phyloP scores from a whole-genome alignment of 2,888 invertebrate species.

The Acanthoscelides obtectus region DNA sequence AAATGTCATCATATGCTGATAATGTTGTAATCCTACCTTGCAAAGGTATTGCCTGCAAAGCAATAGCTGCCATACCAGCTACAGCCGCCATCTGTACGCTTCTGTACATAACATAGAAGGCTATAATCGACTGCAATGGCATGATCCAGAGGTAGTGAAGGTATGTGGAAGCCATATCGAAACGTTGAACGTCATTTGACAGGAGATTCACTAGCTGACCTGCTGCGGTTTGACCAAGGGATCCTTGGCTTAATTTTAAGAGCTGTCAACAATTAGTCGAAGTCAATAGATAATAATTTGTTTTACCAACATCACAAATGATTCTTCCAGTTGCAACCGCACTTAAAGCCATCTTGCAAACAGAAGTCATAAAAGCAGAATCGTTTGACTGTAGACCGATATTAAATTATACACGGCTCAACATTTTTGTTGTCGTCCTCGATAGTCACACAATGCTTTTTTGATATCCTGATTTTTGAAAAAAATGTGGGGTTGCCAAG shows the following conservation, averaged over 20 bases:
- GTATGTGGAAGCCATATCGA: conserved; percentile 66
- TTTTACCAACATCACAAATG: too few relatives aligned
- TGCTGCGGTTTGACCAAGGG: conserved; percentile 75
- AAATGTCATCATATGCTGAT: too few relatives aligned
- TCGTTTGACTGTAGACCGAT: too few relatives aligned
- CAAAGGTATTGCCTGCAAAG: conserved; percentile 50
- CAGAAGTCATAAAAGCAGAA: too few relatives aligned
- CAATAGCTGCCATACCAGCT: conserved; percentile 58
- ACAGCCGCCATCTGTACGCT: conserved; percentile 54
- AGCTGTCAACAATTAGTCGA: conserved; percentile 44
- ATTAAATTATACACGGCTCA: too few relatives aligned
- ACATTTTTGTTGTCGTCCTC: too few relatives aligned
- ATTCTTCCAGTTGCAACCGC: too few relatives aligned
- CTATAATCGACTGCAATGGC: conserved; percentile 66
- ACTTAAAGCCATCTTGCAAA: too few relatives aligned
- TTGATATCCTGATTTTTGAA: too few relatives aligned
- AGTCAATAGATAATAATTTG: background rate
- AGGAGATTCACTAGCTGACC: conserved; percentile 80
- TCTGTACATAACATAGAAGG: conserved; percentile 56
- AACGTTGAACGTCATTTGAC: conserved; percentile 80
- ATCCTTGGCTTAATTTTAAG: conserved; percentile 59
- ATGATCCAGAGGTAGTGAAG: conserved; percentile 79
- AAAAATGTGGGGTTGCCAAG: too few relatives aligned
- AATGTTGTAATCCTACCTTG: conserved; percentile 48
- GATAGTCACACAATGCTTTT: too few relatives aligned